Base-by-base conservation (phyloP, 2,113 vertebrate species). In the Tautogolabrus adspersus region DNA sequence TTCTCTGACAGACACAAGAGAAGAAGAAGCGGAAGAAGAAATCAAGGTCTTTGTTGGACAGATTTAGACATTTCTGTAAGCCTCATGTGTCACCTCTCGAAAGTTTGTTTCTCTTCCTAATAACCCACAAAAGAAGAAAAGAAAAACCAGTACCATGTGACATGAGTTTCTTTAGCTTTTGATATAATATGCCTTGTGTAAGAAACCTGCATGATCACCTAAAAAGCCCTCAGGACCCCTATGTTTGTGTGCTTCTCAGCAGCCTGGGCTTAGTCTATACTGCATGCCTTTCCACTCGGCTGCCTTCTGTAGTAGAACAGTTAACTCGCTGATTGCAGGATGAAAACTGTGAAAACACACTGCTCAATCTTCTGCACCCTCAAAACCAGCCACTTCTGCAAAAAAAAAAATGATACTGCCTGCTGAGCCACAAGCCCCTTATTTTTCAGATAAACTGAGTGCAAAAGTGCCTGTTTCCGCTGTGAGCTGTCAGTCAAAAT, bases 281-380 rank as follows among this genome's bases (percentile, higher is more conserved):
- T 12, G 70, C 91, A 88, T 92, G 90, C 91, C 92, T 92, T 93
- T 92, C 89, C 92, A 90, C 90, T 91, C 67, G 87, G 78, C 79
- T 89, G 91, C 84, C 58, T 82, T 73, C 78, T 74, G 88, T 85
- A 90, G 90, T 88, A 71, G 83, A 79, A 87, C 81, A 81, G 91
- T 90, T 90, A 91, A 88, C 83, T 87, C 66, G 12, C 82, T 82
- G 82, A 88, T 84, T 83, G 83, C 83, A 89, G 75, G 64, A 86
- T 67, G 72, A 82, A 84, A 87, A 81, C 81, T 74, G 77, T 81
- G 78, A 87, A 89, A 87, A 87, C 65, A 77, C 55, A n/a, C 64
- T n/a, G 46, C 63, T 76, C 46, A 7, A 40, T 64, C 52, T 49
- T 69, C 54, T 51, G 30, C 70, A 37, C 55, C 71, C 66, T 51